Evolutionary conservation across 2,888 invertebrate genomes (phyloP).

Genomic region (Bimastos eiseni): DNA sequence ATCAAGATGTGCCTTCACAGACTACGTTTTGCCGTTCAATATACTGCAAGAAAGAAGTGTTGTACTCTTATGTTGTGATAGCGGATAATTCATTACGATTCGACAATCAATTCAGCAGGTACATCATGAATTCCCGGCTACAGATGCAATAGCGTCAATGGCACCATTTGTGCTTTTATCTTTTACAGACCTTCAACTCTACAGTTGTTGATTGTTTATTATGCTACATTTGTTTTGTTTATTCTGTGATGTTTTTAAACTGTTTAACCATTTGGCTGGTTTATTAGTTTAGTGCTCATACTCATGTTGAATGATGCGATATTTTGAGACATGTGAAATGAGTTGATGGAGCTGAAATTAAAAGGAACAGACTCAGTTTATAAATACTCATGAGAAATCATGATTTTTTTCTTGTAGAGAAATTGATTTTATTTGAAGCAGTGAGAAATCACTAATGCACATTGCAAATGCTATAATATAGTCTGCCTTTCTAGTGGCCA

Average conservation of each 20-base stretch:
- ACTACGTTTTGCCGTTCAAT: too few relatives aligned
- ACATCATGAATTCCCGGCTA: too few relatives aligned
- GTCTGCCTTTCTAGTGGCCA: neutral
- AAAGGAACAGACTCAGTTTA: neutral
- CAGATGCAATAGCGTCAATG: too few relatives aligned
- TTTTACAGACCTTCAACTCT: too few relatives aligned
- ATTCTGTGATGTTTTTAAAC: neutral
- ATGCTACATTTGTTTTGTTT: neutral
- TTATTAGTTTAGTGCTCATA: too few relatives aligned
- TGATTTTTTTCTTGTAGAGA: neutral
- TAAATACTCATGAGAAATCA: neutral
- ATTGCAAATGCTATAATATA: neutral
- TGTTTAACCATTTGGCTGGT: neutral
- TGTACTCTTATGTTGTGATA: too few relatives aligned
- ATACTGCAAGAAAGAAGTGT: too few relatives aligned
- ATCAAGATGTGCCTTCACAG: neutral
- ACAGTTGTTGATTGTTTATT: neutral
- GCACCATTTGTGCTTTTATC: too few relatives aligned
- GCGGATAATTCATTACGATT: too few relatives aligned
- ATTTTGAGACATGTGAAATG: neutral
- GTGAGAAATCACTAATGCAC: neutral
- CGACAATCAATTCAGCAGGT: too few relatives aligned
- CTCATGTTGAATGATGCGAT: too few relatives aligned
- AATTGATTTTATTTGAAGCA: constrained; percentile 6
- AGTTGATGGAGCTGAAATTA: neutral